Evolutionary conservation across 2,113 vertebrate genomes (phyloP), one percentile per base, ranked within the genome.

Genomic region (Electrona antarctica): DNA sequence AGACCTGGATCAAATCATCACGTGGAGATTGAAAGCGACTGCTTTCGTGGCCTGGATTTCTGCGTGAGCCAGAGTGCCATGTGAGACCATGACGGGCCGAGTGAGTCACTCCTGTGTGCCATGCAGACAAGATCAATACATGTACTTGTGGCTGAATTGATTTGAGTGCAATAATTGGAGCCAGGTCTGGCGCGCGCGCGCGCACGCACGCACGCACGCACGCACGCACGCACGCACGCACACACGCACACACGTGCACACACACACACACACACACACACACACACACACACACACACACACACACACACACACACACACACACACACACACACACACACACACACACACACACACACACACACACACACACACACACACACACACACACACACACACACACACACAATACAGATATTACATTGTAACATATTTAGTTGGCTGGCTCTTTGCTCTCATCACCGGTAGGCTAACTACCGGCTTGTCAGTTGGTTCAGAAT

Each of bases 371-470:
- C 50, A 7, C 50, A 52, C 58, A 77, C 50, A 7, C 50, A 52
- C 50, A 52, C 50, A 52, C 50, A 52, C 50, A 52, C 50, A 52
- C 50, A 52, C 50, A 52, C 50, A 52, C 50, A 7, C 50, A 52
- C 45, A 47, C 15, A 29, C 74, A 86, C 59, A 9, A 77, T 48
- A 78, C 11, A 82, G 83, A 64, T 80, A 86, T 86, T 77, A 85
- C 77, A 85, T 67, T 61, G 73, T 21, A 49, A 76, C 80, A 72
- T 33, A 79, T 41, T 14, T 57, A 73, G 71, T 69, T 59, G 72
- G 58, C 69, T 33, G 76, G 66, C 77, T 73, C 64, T 63, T 48
- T 59, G 14, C 11, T 59, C 48, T 59, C 58, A n/a, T 51, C n/a
- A 6, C 5, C n/a, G 51, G 51, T 54, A 6, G 51, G 51, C 12